Evolutionary conservation across 2,797 vertebrate species (phyloP).

Genomic region (Poecilia wingei): DNA sequence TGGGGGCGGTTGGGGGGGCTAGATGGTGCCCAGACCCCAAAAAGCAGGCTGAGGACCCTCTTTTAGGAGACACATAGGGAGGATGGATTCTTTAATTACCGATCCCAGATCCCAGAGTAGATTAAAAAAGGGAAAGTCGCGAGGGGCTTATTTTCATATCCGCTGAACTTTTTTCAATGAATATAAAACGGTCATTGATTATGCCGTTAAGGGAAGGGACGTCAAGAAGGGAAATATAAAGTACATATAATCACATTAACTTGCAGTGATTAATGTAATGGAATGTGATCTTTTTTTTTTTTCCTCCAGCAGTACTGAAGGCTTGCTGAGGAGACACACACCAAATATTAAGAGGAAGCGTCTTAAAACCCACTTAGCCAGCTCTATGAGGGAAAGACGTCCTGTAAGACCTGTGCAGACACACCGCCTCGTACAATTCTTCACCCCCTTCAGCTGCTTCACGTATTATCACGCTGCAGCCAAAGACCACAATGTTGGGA

Average conservation of each 20-base stretch:
- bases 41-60: constrained; percentile 74
- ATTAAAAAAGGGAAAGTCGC: constrained; percentile 60
- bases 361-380: constrained; percentile 76
- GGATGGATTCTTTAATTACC: constrained; percentile 76
- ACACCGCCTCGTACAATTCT: constrained; percentile 1
- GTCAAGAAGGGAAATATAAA: constrained; percentile 74
- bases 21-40: constrained; percentile 72
- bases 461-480: neutral
- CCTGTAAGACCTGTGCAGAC: constrained; percentile 55
- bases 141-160: constrained; percentile 74
- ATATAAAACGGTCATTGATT: constrained; percentile 78
- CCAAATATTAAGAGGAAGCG: constrained; percentile 67
- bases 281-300: constrained; percentile 65
- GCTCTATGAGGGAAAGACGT: constrained; percentile 56
- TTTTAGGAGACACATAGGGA: constrained; percentile 68
- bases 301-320: constrained; percentile 65
- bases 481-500: neutral
- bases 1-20: neutral
- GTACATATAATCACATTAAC: constrained; percentile 83
- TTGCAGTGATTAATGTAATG: constrained; percentile 77
- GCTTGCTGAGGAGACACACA: constrained; percentile 59
- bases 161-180: constrained; percentile 71
- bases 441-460: neutral
- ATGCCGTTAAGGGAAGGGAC: constrained; percentile 66
- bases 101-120: constrained; percentile 69